These are phyloP conservation scores for Poeciliopsis turneri DNA, from an alignment of 2,797 vertebrate species.

Conservation along the genomic window DNA sequence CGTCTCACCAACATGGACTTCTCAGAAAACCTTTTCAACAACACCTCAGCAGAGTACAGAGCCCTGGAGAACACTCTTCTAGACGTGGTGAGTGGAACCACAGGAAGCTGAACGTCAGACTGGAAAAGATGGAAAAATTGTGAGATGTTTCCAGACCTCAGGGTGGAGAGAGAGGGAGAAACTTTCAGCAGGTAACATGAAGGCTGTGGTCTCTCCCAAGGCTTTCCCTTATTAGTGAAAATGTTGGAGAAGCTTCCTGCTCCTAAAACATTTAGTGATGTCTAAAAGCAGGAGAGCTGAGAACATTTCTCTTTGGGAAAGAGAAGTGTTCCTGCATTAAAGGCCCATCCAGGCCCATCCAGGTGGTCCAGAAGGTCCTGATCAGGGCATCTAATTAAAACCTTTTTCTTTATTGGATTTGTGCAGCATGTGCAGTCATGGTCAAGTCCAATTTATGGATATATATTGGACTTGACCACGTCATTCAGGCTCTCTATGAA, in stretches of 20 bases:
- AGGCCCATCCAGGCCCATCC: too few species aligned
- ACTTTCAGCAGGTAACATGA: not conserved
- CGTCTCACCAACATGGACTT: conserved; percentile 91
- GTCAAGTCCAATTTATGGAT: not conserved
- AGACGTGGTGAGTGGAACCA: conserved; percentile 84
- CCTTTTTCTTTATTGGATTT: not conserved
- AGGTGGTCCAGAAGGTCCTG: not conserved
- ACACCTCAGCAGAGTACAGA: conserved; percentile 87
- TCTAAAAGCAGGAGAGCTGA: not conserved
- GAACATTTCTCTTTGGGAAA: too few species aligned
- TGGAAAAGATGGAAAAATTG: not conserved
- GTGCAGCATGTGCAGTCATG: too few species aligned
- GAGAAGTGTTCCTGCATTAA: not conserved
- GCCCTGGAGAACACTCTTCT: conserved; percentile 86
- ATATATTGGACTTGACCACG: too few species aligned
- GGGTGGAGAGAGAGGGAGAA: not conserved
- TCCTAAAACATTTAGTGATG: not conserved
- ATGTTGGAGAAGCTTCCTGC: not conserved
- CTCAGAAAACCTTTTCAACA: conserved; percentile 90
- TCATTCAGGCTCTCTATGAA: not conserved
- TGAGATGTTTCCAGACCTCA: not conserved
- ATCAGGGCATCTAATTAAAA: not conserved
- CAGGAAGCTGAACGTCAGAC: not conserved
- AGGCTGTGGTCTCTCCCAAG: not conserved
- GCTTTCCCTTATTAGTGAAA: not conserved